Base-by-base conservation (phyloP, 2,888 invertebrate species). In the Emmelina monodactyla region DNA sequence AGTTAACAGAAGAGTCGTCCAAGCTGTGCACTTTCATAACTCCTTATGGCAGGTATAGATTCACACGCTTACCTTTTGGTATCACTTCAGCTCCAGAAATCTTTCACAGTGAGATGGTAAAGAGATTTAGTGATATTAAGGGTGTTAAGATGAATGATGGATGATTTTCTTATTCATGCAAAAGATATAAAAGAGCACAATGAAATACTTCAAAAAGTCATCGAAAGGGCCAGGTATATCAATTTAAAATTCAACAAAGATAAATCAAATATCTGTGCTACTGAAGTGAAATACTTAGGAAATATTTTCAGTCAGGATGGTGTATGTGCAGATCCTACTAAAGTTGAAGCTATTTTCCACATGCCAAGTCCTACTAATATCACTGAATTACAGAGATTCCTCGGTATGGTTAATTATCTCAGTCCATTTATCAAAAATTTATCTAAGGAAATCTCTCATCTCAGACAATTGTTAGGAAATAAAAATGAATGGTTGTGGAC, bases 401-500 rank as follows among this genome's bases (percentile, higher is more conserved):
- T 49, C 28, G 49, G 46, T 1, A 45, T 49, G 42, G 28, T 44
- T 3, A 47, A 42, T 15, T 45, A 41, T 34, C 33, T 48, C 16
- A 32, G 39, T 14, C 28, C 40, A 2, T 48, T 38, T 22, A 43
- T 46, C 22, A 10, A 32, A 35, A 35, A 46, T 25, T 16, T 40
- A 7, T 44, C 48, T 16, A 11, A 38, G 15, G 25, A 34, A 31
- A 35, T n/a, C n/a, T n/a, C n/a, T n/a, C n/a, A n/a, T n/a, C n/a
- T n/a, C n/a, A n/a, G n/a, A 32, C 28, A 14, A 9, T 33, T 54
- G n/a, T 41, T 45, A 22, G 49, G 51, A 37, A 35, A 52, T 29
- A 36, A 16, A n/a, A n/a, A n/a, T 25, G 32, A 22, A 11, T 60
- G 46, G 44, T 10, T 14, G 3, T 60, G 52, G 56, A 30, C 40